A percentile compares a stretch with the other conserved stretches of the same genome.
phyloP scores from a whole-genome alignment of 1,140 invertebrate genomes.

The Hyposmocoma kahamanoa region DNA sequence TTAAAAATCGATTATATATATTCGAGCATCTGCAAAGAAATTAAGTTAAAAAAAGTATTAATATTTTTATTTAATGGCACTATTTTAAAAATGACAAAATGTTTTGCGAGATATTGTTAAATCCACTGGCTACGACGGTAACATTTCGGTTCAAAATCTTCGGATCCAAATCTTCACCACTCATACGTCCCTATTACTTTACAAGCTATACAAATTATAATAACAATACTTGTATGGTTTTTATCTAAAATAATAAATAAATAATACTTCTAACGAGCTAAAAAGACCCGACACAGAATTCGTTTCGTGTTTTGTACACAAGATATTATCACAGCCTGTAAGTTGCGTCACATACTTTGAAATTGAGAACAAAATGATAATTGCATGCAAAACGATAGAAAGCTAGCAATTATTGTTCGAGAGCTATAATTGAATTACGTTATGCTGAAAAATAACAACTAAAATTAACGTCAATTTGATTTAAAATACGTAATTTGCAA shows the following conservation, averaged over 20 bases:
- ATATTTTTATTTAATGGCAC: constrained; percentile 21
- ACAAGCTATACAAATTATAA: constrained; percentile 45
- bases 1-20: constrained; percentile 15
- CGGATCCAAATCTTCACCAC: constrained; percentile 50
- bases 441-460: too few species aligned
- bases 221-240: constrained; percentile 64
- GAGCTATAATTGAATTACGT: too few species aligned
- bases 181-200: constrained; percentile 40
- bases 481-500: too few species aligned
- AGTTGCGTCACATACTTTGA: too few species aligned
- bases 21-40: constrained; percentile 35
- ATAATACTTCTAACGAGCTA: constrained; percentile 15
- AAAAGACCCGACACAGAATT: constrained; percentile 41
- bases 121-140: constrained; percentile 59
- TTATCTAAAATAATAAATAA: constrained; percentile 47
- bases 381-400: too few species aligned
- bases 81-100: constrained; percentile 15
- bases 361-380: too few species aligned
- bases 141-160: constrained; percentile 35
- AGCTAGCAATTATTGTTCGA: too few species aligned
- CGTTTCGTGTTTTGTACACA: constrained; percentile 27
- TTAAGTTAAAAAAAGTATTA: constrained; percentile 19
- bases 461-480: too few species aligned
- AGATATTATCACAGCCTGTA: constrained; percentile 65
- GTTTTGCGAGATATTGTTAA: constrained; percentile 23